Evolutionary conservation across 2,888 invertebrate species (phyloP), one percentile per base, ranked within the genome.

Genomic region (Ptilodon capucinus): DNA sequence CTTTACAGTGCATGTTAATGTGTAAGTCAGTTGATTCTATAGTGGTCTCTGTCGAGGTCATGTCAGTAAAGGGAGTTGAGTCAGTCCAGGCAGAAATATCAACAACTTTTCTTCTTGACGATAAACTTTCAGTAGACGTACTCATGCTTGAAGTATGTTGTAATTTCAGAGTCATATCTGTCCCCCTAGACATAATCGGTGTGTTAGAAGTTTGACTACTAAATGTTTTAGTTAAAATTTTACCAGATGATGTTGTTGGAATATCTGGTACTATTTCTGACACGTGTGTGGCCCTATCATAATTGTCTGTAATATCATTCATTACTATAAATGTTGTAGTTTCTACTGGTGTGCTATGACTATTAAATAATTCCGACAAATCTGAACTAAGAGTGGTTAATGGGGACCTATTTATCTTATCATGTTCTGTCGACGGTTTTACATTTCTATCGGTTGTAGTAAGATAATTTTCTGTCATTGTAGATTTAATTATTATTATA

Each of bases 1-100:
- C 84, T 71, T 89, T 90, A 90, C 95, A 95, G 71, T 82, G 71
- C 60, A 64, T 73, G 69, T 83, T 85, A 80, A 68, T 67, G 53
- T 67, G 55, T 45, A 60, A 50, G 69, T 83, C 82, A 57, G 57
- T 63, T 43, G 57, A 73, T 55, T 64, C 56, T 51, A 71, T 68
- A 54, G 60, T 57, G 39, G 74, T 76, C 62, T 89, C 88, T 65
- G 82, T 84, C 48, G 84, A 67, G 56, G 90, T 92, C 57, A 84
- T 64, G 74, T 91, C 85, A 71, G 79, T 74, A 51, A 71, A 64
- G 30, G 74, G 62, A 39, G 83, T 82, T 42, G 81, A 81, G 68
- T 91, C 88, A 56, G 87, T 85, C 86, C 89, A 89, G 54, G 91
- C 90, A 44, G 81, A 76, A 65, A 91, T 90, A 63, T 91, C 88